Percentiles rank a stretch among this genome's conserved stretches.
Evolutionary conservation across 2,888 invertebrate species (phyloP).

Genomic region (Bhutanitis thaidina): DNA sequence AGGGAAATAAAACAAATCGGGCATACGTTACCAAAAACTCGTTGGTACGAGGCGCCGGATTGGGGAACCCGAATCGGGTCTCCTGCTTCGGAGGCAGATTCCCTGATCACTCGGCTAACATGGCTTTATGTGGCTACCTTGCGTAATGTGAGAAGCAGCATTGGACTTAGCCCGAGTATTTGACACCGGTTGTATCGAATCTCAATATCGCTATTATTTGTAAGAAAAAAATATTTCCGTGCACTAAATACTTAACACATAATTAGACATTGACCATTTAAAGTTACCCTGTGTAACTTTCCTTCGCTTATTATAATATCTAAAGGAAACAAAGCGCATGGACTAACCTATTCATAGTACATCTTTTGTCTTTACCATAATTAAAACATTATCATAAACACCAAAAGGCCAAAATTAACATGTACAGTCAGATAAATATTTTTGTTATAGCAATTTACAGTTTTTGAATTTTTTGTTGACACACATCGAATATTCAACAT

Average conservation of each 20-base stretch:
- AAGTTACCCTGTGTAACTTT: conserved; percentile 47
- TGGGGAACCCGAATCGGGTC: no score
- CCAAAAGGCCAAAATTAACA: conserved; percentile 31
- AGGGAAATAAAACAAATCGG: no score
- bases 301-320: conserved; percentile 22
- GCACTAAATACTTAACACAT: conserved; percentile 34
- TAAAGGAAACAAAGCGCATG: conserved; percentile 45
- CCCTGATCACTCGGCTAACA: no score
- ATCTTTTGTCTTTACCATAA: conserved; percentile 40
- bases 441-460: no score
- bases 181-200: no score
- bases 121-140: no score
- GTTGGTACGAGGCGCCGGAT: no score
- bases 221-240: conserved; percentile 12
- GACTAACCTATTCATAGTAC: conserved; percentile 43
- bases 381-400: conserved; percentile 31
- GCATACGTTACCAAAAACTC: no score
- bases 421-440: conserved; percentile 33
- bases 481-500: neutral
- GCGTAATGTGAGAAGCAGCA: neutral
- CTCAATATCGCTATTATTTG: conserved; percentile 2
- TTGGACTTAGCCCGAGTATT: neutral
- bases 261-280: conserved; percentile 27
- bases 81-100: no score
- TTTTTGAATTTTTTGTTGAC: no score